Evolutionary conservation across 2,888 invertebrate species (phyloP).

Genomic region (Bellardia pandia): DNA sequence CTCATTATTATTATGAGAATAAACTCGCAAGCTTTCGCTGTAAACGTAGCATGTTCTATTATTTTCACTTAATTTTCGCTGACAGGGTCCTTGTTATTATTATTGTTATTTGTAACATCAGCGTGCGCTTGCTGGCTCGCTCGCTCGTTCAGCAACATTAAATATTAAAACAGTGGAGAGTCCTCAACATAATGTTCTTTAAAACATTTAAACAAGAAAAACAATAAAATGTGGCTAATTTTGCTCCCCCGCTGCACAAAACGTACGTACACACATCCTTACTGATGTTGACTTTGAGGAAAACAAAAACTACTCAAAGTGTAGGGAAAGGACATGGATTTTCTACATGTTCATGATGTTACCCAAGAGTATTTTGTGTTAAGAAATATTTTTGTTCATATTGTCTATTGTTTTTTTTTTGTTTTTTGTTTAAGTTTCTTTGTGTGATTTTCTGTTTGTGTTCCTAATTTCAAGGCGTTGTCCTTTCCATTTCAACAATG

Average conservation of each 20-base stretch:
- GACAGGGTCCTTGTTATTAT: conserved; percentile 52
- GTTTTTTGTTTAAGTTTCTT: conserved; percentile 6
- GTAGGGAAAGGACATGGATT: background rate
- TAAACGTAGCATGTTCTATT: conserved; percentile 2
- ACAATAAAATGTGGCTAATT: conserved; percentile 40
- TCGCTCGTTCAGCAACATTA: background rate
- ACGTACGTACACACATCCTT: background rate
- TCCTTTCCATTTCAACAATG: conserved; percentile 61
- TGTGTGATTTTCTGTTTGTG: conserved; percentile 34
- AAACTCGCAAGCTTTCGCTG: conserved; percentile 17
- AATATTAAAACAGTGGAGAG: conserved; percentile 25
- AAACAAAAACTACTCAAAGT: background rate
- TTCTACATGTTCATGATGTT: conserved; percentile 28
- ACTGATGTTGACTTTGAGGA: too few relatives aligned
- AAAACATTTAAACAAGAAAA: background rate
- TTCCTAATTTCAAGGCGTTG: conserved; percentile 72
- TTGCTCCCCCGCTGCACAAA: background rate
- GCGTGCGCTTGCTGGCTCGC: background rate
- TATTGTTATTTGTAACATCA: conserved; percentile 2
- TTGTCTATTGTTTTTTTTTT: conserved; percentile 26
- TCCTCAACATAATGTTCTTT: conserved; percentile 38
- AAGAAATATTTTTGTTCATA: conserved; percentile 28
- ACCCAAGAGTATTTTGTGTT: conserved; percentile 47
- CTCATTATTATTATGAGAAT: conserved; percentile 32
- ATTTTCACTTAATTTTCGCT: conserved; percentile 34